Evolutionary conservation across 2,888 invertebrate genomes (phyloP), one percentile per base, ranked within the genome.

Genomic region (Lasius platythorax): DNA sequence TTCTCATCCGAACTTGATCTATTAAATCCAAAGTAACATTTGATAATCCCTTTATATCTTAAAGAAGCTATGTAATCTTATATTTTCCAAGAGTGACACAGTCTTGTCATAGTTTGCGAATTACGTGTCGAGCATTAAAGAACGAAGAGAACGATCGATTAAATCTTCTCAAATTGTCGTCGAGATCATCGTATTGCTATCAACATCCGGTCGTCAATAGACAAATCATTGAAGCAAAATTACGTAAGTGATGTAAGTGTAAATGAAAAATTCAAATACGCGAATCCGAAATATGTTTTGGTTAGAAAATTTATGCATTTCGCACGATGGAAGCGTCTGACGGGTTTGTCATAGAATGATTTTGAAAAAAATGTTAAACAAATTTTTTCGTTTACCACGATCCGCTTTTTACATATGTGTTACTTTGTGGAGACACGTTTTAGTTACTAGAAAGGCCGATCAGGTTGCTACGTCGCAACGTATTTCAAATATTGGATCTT

Each of bases 191-290:
- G 74, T 28, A 28, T 37, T 18, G 40, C 12, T 67, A 46, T 63
- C 63, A 15, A 67, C 37, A 28, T 46, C 83, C 87, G 56, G 37
- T 82, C 61, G 63, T 70, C 1, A 79, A 53, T 40, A 76, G 4
- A 53, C 64, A 46, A 74, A 85, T 28, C 53, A 67, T 79, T 67
- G 78, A 85, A 66, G 85, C 75, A 78, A 87, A 94, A 94, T 94
- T 93, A 93, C 93, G 93, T 93, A 94, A 94, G 94, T 94, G 92
- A 94, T 91, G 94, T 93, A 93, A 94, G 93, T 93, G 90, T 78
- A 84, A 28, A 76, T 66, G 4, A 76, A 46, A 40, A 46, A 40
- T 67, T 6, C 8, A 76, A 68, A 68, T 67, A n/a, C 53, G 40
- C 12, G 6, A 78, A 0, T 56, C 30, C 12, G 9, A 76, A 53